Evolutionary conservation across 2,888 invertebrate genomes (phyloP).

Genomic region (Drosophila formosana): DNA sequence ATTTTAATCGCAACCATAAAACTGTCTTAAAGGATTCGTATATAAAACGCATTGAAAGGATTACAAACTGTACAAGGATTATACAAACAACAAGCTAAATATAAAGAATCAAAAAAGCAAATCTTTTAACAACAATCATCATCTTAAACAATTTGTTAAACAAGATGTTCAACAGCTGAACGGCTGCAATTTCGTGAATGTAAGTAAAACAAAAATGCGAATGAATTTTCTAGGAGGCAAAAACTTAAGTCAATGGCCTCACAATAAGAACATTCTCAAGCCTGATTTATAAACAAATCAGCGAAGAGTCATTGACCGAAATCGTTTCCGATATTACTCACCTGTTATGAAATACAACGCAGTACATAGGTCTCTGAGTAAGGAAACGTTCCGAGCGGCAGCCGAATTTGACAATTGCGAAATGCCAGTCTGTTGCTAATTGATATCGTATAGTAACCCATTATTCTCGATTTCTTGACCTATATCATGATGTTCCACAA

Average conservation of each 20-base stretch:
- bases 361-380: slow-evolving; percentile 26
- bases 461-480: neutral
- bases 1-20: slow-evolving; percentile 37
- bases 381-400: neutral
- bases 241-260: slow-evolving; percentile 69
- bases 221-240: slow-evolving; percentile 50
- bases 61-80: slow-evolving; percentile 54
- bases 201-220: slow-evolving; percentile 65
- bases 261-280: slow-evolving; percentile 71
- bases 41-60: slow-evolving; percentile 36
- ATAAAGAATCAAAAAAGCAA: slow-evolving; percentile 9
- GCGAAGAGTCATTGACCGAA: slow-evolving; percentile 77
- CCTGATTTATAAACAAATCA: slow-evolving; percentile 78
- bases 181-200: slow-evolving; percentile 62
- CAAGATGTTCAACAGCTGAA: slow-evolving; percentile 61
- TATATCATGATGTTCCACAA: neutral
- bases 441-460: neutral
- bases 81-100: slow-evolving; percentile 7
- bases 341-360: slow-evolving; percentile 75
- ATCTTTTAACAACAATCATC: slow-evolving; percentile 15
- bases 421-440: slow-evolving; percentile 52
- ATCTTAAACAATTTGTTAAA: slow-evolving; percentile 28
- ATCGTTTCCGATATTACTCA: slow-evolving; percentile 79
- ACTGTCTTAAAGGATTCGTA: slow-evolving; percentile 61
- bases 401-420: slow-evolving; percentile 49